A percentile compares a stretch with the other conserved stretches of the same genome.
phyloP scores from a whole-genome alignment of 2,113 vertebrate genomes.

The Dissostichus mawsoni region DNA sequence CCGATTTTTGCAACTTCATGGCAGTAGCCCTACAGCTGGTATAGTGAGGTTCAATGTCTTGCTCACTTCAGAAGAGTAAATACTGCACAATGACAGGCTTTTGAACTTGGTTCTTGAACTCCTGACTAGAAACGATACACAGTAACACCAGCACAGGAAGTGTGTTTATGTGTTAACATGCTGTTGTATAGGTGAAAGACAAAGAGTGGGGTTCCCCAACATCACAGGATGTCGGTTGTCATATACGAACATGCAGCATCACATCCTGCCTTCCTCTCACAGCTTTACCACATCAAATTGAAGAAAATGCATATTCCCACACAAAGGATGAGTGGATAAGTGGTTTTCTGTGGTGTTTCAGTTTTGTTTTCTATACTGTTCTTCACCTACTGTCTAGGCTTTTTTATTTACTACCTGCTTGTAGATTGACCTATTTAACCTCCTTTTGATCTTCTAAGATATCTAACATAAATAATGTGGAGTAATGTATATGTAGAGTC shows the following conservation, averaged over 20 bases:
- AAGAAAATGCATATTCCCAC: constrained; percentile 51
- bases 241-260: constrained; percentile 46
- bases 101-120: neutral
- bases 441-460: constrained; percentile 22
- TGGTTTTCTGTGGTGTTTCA: constrained; percentile 65
- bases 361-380: constrained; percentile 64
- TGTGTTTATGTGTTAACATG: neutral
- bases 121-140: constrained; percentile 2
- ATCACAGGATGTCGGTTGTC: constrained; percentile 65
- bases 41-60: neutral
- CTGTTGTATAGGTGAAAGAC: constrained; percentile 17
- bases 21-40: neutral
- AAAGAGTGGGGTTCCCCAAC: constrained; percentile 70
- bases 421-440: constrained; percentile 15
- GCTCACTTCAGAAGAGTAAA: constrained; percentile 14
- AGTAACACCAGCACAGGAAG: constrained; percentile 49
- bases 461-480: constrained; percentile 7
- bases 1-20: neutral
- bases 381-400: constrained; percentile 68
- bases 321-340: constrained; percentile 21
- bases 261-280: constrained; percentile 76
- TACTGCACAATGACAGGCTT: neutral
- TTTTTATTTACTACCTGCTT: constrained; percentile 30
- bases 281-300: constrained; percentile 54
- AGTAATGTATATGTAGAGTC: constrained; percentile 14